Base-by-base conservation (phyloP, 2,797 vertebrate genomes). In the Cirrhinus mrigala region DNA sequence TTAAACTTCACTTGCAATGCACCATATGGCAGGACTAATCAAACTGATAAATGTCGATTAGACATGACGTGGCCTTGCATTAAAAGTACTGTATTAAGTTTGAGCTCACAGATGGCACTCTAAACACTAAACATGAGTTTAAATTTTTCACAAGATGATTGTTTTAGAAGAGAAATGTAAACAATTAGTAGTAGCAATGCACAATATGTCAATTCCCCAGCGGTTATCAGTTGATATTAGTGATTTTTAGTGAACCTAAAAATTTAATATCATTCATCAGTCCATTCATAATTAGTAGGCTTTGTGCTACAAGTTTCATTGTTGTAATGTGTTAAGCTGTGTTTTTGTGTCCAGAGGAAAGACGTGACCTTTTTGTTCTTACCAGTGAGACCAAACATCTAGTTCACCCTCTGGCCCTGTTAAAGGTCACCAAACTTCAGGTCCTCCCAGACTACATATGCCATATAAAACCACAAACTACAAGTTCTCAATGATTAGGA, bases 321-420 rank as follows among this genome's bases (percentile, higher is more conserved):
- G 15, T 66, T 40, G 44, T 54, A 15, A 52, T 20, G 48, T 54
- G 40, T 62, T 60, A 68, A 16, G 24, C 10, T 84, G 37, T 20
- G 48, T 79, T 85, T 62, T 52, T 79, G 66, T 79, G 27, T 79
- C 83, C 15, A 33, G 27, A 52, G 10, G 44, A 48, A 9, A 37
- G 52, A 79, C n/a, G 60, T 79, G 52, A 79, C 66, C 83, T 85
- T 84, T 79, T 54, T 79, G 24, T 62, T 79, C 54, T 62, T 79
- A 70, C 50, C 54, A 79, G 33, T 40, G 74, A 69, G 74, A 78
- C 82, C 60, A 70, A 69, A 69, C 37, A 79, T 70, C 20, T 66
- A 58, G 83, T 71, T 71, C 22, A 48, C 37, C 48, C 83, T 71
- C 40, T 85, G 66, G 75, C 14, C 64, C 24, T 48, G 52, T 79